Evolutionary conservation across 2,888 invertebrate species (phyloP).

Genomic region (Pemphredon lugubris): DNA sequence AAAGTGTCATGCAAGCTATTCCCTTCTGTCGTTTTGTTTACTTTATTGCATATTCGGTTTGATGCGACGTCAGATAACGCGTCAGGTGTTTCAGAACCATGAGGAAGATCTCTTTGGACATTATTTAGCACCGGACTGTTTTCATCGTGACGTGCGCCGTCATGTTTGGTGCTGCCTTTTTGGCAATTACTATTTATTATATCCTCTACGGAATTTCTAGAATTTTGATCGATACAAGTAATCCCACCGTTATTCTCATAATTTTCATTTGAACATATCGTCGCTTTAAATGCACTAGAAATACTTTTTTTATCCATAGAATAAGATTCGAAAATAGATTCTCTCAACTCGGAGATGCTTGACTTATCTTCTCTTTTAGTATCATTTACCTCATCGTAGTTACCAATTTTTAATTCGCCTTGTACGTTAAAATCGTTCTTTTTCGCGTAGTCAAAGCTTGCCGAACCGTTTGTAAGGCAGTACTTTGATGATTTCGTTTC

Average conservation of each 20-base stretch:
- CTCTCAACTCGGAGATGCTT: slow-evolving; percentile 41
- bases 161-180: slow-evolving; percentile 5
- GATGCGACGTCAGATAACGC: neutral
- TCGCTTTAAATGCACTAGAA: slow-evolving; percentile 40
- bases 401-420: slow-evolving; percentile 52
- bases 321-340: slow-evolving; percentile 58
- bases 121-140: slow-evolving; percentile 4
- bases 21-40: slow-evolving; percentile 25
- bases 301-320: slow-evolving; percentile 48
- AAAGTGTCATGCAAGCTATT: neutral
- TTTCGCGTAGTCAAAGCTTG: slow-evolving; percentile 25
- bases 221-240: slow-evolving; percentile 18
- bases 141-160: slow-evolving; percentile 14
- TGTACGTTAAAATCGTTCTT: slow-evolving; percentile 36
- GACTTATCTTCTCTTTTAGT: slow-evolving; percentile 27
- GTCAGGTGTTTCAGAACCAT: slow-evolving; percentile 1
- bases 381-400: slow-evolving; percentile 37
- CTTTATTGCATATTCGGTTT: neutral
- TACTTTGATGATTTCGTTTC: slow-evolving; percentile 31
- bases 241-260: slow-evolving; percentile 14
- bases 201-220: slow-evolving; percentile 21
- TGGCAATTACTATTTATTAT: slow-evolving; percentile 31
- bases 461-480: slow-evolving; percentile 23
- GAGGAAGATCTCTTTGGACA: slow-evolving; percentile 15
- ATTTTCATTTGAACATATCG: slow-evolving; percentile 26